Evolutionary conservation across 2,888 invertebrate genomes (phyloP).

Genomic region (Aphidius colemani): DNA sequence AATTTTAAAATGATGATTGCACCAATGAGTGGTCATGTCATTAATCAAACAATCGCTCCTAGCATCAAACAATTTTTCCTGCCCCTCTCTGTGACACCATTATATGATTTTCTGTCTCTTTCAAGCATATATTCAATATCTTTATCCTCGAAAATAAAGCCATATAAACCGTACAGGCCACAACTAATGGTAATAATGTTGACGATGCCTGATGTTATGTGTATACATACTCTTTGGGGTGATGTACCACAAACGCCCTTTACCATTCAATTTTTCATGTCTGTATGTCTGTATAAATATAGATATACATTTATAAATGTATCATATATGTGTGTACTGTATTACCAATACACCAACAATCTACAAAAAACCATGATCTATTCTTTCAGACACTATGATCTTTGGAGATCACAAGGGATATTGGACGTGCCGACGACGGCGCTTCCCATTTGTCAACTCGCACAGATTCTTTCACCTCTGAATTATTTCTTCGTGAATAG

Average conservation of each 20-base stretch:
- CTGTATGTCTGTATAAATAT: too few species aligned
- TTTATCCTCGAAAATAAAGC: conserved; percentile 44
- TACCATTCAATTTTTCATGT: conserved; percentile 6
- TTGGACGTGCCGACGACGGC: conserved; percentile 41
- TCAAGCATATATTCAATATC: background rate
- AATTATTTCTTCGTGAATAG: background rate
- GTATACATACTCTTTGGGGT: conserved; percentile 32
- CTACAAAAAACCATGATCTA: background rate
- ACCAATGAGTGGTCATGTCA: conserved; percentile 41
- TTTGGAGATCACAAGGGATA: conserved; percentile 43
- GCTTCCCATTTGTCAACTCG: conserved; percentile 38
- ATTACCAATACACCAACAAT: background rate
- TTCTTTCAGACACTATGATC: conserved; percentile 8
- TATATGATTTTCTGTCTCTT: conserved; percentile 7
- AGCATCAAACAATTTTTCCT: background rate
- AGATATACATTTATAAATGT: too few species aligned
- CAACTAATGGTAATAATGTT: conserved; percentile 53
- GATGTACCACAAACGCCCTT: conserved; percentile 26
- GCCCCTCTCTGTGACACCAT: conserved; percentile 8
- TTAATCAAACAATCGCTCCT: conserved; percentile 50
- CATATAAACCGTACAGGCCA: conserved; percentile 40
- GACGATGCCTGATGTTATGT: conserved; percentile 37
- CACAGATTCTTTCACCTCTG: conserved; percentile 9
- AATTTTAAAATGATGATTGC: conserved; percentile 12
- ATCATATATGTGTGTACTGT: background rate